Percentiles rank a stretch among this genome's conserved stretches.
Evolutionary conservation across 1,140 invertebrate species (phyloP).

Genomic region (Penaeus chinensis): DNA sequence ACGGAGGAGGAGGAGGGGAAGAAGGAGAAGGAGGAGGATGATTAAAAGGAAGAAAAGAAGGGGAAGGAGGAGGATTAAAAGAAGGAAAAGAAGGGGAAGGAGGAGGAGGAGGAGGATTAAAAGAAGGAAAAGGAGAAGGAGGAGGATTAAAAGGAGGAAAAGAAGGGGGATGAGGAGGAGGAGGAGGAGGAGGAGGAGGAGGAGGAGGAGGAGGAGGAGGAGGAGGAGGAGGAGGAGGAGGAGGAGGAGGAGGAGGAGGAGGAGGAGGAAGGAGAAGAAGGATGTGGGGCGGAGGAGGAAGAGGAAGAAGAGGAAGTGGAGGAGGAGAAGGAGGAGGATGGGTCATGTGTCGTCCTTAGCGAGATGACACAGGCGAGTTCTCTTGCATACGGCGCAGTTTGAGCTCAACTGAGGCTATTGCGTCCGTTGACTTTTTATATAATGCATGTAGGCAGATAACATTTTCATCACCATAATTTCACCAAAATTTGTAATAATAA

Average conservation of each 20-base stretch:
- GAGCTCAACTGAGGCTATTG: no score
- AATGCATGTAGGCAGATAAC: no score
- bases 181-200: not conserved
- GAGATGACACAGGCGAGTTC: constrained; percentile 11
- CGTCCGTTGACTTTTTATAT: no score
- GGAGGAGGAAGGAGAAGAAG: not conserved
- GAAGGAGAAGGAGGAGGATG: not conserved
- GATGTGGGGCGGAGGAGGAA: not conserved
- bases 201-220: no score
- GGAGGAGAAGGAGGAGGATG: not conserved
- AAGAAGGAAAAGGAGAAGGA: not conserved
- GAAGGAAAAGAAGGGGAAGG: not conserved
- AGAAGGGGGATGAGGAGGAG: not conserved
- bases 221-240: no score
- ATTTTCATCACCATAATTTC: no score
- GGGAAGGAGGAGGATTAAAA: not conserved
- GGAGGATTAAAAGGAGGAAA: not conserved
- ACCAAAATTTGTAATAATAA: no score
- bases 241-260: not conserved
- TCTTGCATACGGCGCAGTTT: not conserved
- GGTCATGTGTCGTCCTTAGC: not conserved
- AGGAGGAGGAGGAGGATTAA: not conserved
- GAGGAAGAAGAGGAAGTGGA: not conserved
- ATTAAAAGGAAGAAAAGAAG: not conserved
- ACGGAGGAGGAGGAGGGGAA: not conserved